These are phyloP conservation scores for Mormyrops boulengeri DNA, from an alignment of 2,797 vertebrate species.

Conservation along the genomic window DNA sequence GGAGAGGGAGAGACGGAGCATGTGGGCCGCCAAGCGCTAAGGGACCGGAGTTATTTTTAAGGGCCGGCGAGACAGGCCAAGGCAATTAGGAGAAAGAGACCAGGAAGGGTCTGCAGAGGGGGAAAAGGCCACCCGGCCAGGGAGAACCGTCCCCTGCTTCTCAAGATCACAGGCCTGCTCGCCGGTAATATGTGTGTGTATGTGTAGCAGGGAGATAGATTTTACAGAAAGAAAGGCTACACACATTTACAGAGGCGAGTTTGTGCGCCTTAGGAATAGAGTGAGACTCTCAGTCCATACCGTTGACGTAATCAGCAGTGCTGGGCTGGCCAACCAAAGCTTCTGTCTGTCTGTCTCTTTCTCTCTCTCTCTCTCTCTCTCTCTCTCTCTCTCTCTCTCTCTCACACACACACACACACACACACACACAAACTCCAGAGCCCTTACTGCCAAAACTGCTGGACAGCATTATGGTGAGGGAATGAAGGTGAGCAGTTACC, in stretches of 20 bases:
- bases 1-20: conserved; percentile 10
- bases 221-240: neutral
- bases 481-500: neutral
- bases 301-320: conserved; percentile 15
- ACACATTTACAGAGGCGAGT: neutral
- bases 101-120: neutral
- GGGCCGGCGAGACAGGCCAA: conserved; percentile 16
- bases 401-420: conserved; percentile 24
- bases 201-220: neutral
- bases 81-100: conserved; percentile 14
- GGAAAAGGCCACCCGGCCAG: neutral
- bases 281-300: neutral
- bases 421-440: conserved; percentile 10
- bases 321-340: conserved; percentile 7
- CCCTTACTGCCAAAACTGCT: neutral
- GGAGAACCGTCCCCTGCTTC: neutral
- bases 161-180: neutral
- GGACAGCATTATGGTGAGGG: neutral
- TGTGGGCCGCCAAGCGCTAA: conserved; percentile 4
- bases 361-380: conserved; percentile 25
- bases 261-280: neutral
- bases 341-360: neutral
- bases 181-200: neutral
- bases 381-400: neutral
- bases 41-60: neutral